phyloP scores from a whole-genome alignment of 2,797 vertebrate species.

The Anguilla obscura region DNA sequence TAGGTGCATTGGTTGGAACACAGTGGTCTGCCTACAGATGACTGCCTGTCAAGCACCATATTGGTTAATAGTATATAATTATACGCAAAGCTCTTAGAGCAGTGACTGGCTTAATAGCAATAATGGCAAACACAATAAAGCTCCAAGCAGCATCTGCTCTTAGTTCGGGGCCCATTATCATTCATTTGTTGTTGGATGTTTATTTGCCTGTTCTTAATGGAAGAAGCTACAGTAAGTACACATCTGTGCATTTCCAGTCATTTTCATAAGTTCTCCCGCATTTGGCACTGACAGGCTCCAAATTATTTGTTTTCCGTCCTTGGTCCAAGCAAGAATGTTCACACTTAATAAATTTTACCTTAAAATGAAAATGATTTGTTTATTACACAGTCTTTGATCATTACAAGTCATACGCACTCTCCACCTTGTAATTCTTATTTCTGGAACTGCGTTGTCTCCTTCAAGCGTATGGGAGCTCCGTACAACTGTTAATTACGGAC shows the following conservation, averaged over 20 bases:
- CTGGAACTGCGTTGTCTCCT: too few species aligned
- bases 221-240: neutral
- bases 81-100: neutral
- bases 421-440: too few species aligned
- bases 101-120: neutral
- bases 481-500: neutral
- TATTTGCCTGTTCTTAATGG: neutral
- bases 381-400: too few species aligned
- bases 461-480: too few species aligned
- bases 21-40: neutral
- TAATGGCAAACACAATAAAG: neutral
- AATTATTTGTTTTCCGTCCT: neutral
- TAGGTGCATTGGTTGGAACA: neutral
- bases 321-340: neutral
- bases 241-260: neutral
- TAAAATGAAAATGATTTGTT: neutral
- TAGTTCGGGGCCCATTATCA: neutral
- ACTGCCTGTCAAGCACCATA: neutral
- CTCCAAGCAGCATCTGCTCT: neutral
- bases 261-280: neutral
- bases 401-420: too few species aligned
- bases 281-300: neutral
- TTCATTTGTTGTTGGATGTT: constrained; percentile 5
- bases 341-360: neutral
- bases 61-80: constrained; percentile 10